phyloP scores from a whole-genome alignment of 1,140 invertebrate species.

The Drosophila seguyi region DNA sequence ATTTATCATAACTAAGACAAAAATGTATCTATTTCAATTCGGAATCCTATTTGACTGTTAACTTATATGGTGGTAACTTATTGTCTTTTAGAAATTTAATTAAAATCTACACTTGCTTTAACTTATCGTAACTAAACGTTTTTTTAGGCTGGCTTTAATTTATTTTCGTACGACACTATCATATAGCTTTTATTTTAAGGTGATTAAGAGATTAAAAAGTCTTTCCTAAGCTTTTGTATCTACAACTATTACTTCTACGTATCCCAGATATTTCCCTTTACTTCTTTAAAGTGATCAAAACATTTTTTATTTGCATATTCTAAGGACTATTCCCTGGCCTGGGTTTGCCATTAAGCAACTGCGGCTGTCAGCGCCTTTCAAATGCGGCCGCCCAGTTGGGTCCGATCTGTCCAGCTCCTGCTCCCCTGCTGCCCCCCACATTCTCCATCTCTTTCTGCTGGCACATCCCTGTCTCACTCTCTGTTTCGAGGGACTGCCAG shows the following conservation, averaged over 20 bases:
- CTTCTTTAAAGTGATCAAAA: conserved; percentile 1
- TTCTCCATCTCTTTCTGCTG: conserved; percentile 14
- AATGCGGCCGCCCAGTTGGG: conserved; percentile 17
- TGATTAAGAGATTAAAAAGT: neutral
- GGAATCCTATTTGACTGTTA: no score
- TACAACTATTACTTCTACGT: neutral
- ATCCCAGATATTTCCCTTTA: neutral
- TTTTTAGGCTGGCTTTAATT: no score
- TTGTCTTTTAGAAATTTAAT: no score
- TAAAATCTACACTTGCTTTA: no score
- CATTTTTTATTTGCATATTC: neutral
- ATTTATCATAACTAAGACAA: neutral
- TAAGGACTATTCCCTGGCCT: conserved; percentile 1
- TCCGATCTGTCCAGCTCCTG: conserved; percentile 21
- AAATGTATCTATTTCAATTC: no score
- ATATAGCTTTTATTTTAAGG: no score
- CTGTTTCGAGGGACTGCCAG: conserved; percentile 38
- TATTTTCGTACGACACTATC: no score
- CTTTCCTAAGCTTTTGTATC: neutral
- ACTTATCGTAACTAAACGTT: no score
- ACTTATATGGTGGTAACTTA: no score
- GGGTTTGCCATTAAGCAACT: conserved; percentile 59
- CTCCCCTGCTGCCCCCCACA: conserved; percentile 1
- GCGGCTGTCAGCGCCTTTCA: conserved; percentile 61
- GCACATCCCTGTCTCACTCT: neutral